A percentile compares a stretch with the other conserved stretches of the same genome.
Conservation (phyloP, 2,113 vertebrate genomes). For the Hippocampus abdominalis region DNA sequence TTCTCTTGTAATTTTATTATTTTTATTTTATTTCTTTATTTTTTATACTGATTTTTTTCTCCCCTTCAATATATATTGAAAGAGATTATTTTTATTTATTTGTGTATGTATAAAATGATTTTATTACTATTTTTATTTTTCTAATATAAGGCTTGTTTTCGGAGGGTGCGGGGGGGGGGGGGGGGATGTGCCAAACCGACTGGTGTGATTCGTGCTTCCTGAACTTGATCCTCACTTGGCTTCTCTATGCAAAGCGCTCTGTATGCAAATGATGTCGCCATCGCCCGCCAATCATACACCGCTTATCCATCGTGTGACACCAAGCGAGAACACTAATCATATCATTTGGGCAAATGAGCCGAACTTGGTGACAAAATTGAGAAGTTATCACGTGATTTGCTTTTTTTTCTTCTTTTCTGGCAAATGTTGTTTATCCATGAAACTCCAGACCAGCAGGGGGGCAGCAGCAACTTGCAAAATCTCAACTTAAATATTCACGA, state of each 20-base stretch:
- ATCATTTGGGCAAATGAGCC: neutral
- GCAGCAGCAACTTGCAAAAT: neutral
- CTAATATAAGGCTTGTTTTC: no score
- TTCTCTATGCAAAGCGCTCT: constrained; percentile 74
- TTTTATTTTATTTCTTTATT: no score
- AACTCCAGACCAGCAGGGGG: neutral
- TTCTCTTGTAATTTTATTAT: no score
- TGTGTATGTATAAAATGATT: no score
- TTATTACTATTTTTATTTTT: no score
- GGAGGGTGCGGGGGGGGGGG: no score
- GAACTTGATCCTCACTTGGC: constrained; percentile 43
- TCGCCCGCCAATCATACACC: neutral
- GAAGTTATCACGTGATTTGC: neutral
- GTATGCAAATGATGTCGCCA: constrained; percentile 65
- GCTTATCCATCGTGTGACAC: neutral
- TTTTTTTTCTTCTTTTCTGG: neutral
- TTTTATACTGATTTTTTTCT: no score
- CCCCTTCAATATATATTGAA: no score
- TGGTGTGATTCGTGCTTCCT: constrained; percentile 49
- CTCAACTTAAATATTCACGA: neutral
- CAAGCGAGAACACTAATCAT: neutral
- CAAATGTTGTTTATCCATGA: neutral
- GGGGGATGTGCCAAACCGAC: constrained; percentile 5
- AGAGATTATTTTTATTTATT: no score
- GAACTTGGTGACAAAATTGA: neutral